Evolutionary conservation across 2,888 invertebrate species (phyloP).

Genomic region (Noctua comes): DNA sequence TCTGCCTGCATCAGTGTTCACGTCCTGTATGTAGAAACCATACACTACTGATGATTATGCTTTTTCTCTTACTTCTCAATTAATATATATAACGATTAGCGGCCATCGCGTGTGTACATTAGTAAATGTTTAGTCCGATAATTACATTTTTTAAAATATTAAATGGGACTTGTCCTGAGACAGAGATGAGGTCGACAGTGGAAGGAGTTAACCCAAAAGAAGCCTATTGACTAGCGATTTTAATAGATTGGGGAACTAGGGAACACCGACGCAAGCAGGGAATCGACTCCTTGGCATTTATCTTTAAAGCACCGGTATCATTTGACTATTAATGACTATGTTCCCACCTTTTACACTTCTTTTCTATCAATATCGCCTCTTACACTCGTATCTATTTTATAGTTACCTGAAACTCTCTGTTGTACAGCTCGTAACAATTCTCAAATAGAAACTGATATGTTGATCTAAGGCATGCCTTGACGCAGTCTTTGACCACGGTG

Average conservation of each 20-base stretch:
- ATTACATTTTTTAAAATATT: too few species aligned
- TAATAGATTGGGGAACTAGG: too few species aligned
- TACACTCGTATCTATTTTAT: background rate
- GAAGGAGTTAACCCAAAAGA: too few species aligned
- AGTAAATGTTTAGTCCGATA: background rate
- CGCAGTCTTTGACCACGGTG: conserved; percentile 99
- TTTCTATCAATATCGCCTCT: background rate
- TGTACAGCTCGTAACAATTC: conserved; percentile 99
- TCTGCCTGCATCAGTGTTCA: background rate
- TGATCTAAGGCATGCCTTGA: conserved; percentile 99
- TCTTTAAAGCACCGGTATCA: too few species aligned
- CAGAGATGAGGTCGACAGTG: too few species aligned
- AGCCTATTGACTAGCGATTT: too few species aligned
- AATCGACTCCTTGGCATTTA: too few species aligned
- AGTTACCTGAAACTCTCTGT: conserved; percentile 95
- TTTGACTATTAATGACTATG: background rate
- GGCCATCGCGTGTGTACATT: background rate
- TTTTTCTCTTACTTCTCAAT: background rate
- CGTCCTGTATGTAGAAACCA: background rate
- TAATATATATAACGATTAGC: background rate
- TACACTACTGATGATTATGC: background rate
- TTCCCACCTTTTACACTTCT: background rate
- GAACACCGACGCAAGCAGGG: too few species aligned
- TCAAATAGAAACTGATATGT: conserved; percentile 99
- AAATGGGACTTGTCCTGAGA: too few species aligned